Evolutionary conservation across 2,888 invertebrate genomes (phyloP).

Genomic region (Leptopilina drosophilae): DNA sequence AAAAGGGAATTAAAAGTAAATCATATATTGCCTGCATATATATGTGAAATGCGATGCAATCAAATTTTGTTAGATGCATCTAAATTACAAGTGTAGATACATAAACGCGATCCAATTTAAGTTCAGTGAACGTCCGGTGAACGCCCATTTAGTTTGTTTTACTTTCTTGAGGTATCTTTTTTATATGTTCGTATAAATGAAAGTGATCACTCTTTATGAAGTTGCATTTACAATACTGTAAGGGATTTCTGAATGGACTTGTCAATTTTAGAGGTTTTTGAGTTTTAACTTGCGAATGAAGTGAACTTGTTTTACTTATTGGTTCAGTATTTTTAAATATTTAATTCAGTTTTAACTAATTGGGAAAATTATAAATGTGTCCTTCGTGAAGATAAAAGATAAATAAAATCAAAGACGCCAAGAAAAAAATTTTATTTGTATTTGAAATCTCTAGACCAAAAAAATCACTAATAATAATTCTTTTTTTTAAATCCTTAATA

Average conservation of each 20-base stretch:
- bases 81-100: neutral
- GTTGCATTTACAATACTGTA: neutral
- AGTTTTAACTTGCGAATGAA: neutral
- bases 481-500: no score
- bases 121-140: constrained; percentile 46
- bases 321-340: no score
- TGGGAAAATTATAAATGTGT: no score
- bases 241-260: neutral
- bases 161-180: constrained; percentile 3
- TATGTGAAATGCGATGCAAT: constrained; percentile 9
- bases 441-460: no score
- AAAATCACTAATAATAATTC: no score
- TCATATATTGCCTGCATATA: constrained; percentile 5
- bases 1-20: neutral
- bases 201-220: constrained; percentile 14
- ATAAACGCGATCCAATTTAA: constrained; percentile 2
- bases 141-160: constrained; percentile 50
- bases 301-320: no score
- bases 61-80: neutral
- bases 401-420: no score
- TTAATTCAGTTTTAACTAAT: no score
- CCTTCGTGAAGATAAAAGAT: no score
- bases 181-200: constrained; percentile 1
- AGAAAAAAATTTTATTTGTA: no score
- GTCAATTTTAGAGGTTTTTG: constrained; percentile 13